Conservation (phyloP, 2,888 invertebrate species). For the Apoderus coryli region DNA sequence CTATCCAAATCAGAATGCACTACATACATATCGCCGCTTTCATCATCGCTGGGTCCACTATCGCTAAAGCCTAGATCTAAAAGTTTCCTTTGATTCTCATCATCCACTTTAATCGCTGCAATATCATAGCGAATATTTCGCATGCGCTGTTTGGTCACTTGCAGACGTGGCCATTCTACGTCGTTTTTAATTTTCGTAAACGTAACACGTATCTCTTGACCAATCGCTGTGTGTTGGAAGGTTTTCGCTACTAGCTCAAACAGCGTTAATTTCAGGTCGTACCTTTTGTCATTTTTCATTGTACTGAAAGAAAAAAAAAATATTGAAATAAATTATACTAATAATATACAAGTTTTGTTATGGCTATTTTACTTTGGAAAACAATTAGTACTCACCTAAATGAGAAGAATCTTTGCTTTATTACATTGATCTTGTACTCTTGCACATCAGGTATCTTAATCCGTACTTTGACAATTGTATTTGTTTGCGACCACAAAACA, state of each 20-base stretch:
- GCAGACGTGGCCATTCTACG: constrained; percentile 25
- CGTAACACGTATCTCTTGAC: constrained; percentile 21
- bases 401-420: constrained; percentile 20
- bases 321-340: not conserved
- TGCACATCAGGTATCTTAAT: constrained; percentile 23
- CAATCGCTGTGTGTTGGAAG: constrained; percentile 20
- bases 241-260: constrained; percentile 21
- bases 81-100: constrained; percentile 19
- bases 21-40: constrained; percentile 17
- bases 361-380: not conserved
- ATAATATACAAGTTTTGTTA: no score
- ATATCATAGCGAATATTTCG: constrained; percentile 26
- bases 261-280: constrained; percentile 23
- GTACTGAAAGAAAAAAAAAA: constrained; percentile 19
- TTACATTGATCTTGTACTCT: constrained; percentile 20
- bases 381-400: constrained; percentile 22
- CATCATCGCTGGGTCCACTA: constrained; percentile 15
- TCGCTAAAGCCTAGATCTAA: constrained; percentile 19
- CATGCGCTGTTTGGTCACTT: constrained; percentile 19
- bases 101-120: constrained; percentile 18
- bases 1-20: constrained; percentile 22
- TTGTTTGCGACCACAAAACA: constrained; percentile 27
- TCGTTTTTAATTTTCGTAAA: constrained; percentile 21
- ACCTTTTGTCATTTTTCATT: constrained; percentile 19
- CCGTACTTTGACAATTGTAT: constrained; percentile 20